Base-by-base conservation (phyloP, 2,888 invertebrate genomes). In the Synanthedon vespiformis region DNA sequence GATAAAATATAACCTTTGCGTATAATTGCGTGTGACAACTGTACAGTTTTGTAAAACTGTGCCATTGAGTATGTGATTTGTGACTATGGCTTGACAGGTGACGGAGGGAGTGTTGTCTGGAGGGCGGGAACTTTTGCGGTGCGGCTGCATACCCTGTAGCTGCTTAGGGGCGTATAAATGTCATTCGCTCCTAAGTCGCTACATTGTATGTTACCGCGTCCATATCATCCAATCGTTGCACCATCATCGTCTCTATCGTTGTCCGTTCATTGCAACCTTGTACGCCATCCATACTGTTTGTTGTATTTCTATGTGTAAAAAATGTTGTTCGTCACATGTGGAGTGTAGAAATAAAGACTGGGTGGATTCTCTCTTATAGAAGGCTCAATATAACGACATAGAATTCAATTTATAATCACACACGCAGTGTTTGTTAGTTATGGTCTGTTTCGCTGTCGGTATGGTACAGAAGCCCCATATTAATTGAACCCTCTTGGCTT, bases 111-210 rank as follows among this genome's bases (percentile, higher is more conserved):
- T 34, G 34, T 34, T 34, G 34, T 34, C 34, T 34, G 10, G 34
- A 34, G 34, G 44, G n/a, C 14, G 44, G 3, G 13, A 44, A n/a
- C 2, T 27, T 13, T 13, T 48, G 40, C 49, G 69, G 72, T 64
- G 62, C 64, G 67, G 77, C 63, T 64, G 77, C 73, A 65, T 56
- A 79, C 87, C 87, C 87, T 87, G 87, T 87, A 87, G 87, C 83
- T 83, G 84, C 86, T 83, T 82, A 85, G 85, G 86, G 87, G 85
- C 83, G 85, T 64, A 65, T 74, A 27, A 13, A 3, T 51, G 48
- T 48, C 50, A 56, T 62, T 74, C 82, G 63, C 85, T 78, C 78
- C 82, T 84, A 56, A 57, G 80, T 72, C 57, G 72, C 77, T 84
- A 87, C 86, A 84, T 68, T 60, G 86, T 79, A 72, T 68, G 77